Conservation (phyloP, 2,113 vertebrate genomes). For the Podarcis raffonei region DNA sequence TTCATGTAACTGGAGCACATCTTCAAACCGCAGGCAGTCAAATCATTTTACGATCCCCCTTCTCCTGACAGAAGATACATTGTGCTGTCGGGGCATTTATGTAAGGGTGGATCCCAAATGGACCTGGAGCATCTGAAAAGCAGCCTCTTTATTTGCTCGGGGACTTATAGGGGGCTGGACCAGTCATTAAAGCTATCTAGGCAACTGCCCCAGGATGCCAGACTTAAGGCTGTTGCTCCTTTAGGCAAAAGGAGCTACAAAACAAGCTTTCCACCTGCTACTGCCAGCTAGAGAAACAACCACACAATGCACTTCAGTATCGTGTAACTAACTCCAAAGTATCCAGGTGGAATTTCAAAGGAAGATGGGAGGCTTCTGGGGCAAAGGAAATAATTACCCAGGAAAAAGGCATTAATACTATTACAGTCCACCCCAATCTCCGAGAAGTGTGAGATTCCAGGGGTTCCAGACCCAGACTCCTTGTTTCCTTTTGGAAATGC, state of each 20-base stretch:
- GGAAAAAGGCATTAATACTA: neutral
- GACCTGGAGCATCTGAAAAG: accelerated
- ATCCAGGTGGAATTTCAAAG: neutral
- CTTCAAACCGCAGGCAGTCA: constrained; percentile 61
- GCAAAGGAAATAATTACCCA: neutral
- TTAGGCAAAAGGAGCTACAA: neutral
- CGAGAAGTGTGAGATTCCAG: no score
- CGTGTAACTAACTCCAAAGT: neutral
- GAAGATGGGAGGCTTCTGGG: neutral
- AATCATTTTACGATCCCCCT: constrained; percentile 62
- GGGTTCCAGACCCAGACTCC: no score
- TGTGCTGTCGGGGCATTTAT: neutral
- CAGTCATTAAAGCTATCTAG: neutral
- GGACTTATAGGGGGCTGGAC: neutral
- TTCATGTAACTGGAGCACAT: constrained; percentile 67
- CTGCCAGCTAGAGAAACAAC: neutral
- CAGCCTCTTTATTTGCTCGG: accelerated
- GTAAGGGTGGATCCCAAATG: neutral
- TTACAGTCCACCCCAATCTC: no score
- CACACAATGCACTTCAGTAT: no score
- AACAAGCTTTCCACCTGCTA: neutral
- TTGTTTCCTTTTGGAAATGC: no score
- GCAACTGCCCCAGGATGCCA: neutral
- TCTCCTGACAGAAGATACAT: constrained; percentile 24
- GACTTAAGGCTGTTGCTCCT: neutral